Conservation (phyloP, 2,113 vertebrate genomes). For the Mesitornis unicolor region DNA sequence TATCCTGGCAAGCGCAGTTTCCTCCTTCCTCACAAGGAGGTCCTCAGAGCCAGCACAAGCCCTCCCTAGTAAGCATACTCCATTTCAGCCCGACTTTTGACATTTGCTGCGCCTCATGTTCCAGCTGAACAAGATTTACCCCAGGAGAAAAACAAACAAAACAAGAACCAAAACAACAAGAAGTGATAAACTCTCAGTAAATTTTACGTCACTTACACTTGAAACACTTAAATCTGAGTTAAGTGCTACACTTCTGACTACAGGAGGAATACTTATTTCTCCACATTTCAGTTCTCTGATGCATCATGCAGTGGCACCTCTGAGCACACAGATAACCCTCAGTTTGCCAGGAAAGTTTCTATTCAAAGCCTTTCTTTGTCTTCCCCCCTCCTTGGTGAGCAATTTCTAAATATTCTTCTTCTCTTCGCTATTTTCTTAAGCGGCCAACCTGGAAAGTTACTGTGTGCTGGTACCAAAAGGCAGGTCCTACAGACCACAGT, state of each 20-base stretch:
- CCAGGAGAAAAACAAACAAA: too few species aligned
- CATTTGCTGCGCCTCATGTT: neutral
- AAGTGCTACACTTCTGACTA: neutral
- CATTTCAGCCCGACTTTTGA: neutral
- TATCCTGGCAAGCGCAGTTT: neutral
- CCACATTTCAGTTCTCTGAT: neutral
- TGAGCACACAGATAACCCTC: accelerated
- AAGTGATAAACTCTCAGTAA: neutral
- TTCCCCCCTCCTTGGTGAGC: neutral
- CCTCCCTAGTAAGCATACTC: neutral
- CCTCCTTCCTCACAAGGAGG: neutral
- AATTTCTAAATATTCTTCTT: neutral
- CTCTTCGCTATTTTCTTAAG: neutral
- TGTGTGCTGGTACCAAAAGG: neutral
- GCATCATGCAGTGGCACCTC: neutral
- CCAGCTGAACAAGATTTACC: neutral
- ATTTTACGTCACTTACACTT: neutral
- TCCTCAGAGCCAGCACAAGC: neutral
- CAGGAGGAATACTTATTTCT: neutral
- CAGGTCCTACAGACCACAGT: neutral
- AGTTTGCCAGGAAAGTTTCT: neutral
- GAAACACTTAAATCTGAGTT: neutral
- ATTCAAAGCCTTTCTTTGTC: neutral
- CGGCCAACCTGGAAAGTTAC: neutral
- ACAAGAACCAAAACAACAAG: neutral